A percentile compares a stretch with the other conserved stretches of the same genome.
These are phyloP conservation scores for Blennius ocellaris DNA, from an alignment of 2,113 vertebrate genomes.

Conservation along the genomic window DNA sequence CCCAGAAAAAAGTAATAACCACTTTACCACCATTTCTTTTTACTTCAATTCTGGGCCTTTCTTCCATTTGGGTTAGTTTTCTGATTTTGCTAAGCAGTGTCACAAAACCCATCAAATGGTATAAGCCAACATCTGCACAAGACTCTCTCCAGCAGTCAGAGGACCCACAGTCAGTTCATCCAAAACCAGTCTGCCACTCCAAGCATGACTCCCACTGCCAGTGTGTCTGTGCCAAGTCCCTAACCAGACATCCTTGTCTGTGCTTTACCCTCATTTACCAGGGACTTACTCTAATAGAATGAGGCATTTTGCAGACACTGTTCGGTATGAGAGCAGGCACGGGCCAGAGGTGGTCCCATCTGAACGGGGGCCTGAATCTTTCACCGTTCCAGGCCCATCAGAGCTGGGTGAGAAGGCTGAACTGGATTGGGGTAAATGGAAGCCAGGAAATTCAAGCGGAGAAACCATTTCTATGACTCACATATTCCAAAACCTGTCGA, in stretches of 20 bases:
- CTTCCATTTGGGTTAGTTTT: too few relatives aligned
- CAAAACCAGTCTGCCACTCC: background rate
- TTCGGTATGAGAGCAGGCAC: background rate
- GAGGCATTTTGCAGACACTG: background rate
- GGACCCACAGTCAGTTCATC: background rate
- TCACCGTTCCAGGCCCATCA: background rate
- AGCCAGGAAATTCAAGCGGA: too few relatives aligned
- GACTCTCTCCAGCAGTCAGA: background rate
- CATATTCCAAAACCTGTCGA: too few relatives aligned
- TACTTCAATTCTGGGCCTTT: too few relatives aligned
- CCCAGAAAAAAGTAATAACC: too few relatives aligned
- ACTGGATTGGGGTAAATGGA: background rate
- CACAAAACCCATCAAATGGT: background rate
- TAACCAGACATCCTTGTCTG: background rate
- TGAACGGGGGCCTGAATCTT: background rate
- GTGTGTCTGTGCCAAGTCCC: background rate
- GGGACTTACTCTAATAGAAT: background rate
- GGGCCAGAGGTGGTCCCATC: background rate
- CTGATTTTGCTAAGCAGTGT: too few relatives aligned
- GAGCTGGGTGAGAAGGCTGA: background rate
- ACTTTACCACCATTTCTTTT: too few relatives aligned
- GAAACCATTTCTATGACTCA: too few relatives aligned
- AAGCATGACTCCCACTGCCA: background rate
- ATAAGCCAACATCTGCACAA: background rate
- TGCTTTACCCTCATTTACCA: background rate